Base-by-base conservation (phyloP, 2,113 vertebrate genomes). In the Microtus pennsylvanicus region DNA sequence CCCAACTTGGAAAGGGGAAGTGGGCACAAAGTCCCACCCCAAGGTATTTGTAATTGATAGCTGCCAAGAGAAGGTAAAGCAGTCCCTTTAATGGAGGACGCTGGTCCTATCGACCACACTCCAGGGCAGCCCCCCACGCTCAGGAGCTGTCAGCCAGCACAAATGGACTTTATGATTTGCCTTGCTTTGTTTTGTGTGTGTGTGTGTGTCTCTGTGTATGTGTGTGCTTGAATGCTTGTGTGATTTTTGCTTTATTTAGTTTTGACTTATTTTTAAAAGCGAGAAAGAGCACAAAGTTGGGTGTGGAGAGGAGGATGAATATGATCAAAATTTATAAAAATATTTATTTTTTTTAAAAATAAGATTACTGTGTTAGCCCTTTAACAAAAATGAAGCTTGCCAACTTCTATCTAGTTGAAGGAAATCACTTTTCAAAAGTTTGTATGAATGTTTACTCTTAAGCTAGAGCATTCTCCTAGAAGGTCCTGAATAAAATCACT, bases 401-500 rank as follows among this genome's bases (percentile, higher is more conserved):
- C 26, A 50, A 22, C 28, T 93, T 76, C 22, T 83, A 72, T 80
- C 63, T 69, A 80, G 24, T 7, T 42, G 69, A 72, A 61, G 35
- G n/a, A 90, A 55, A 69, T 92, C 76, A 94, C 42, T 93, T 45
- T 87, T 83, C 69, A 30, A 70, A 91, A 61, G 45, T 88, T 88
- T 88, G 2, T 63, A 47, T 12, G 5, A 85, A 58, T 38, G 33
- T 63, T 67, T 81, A 11, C 30, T 91, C 58, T 65, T 87, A 80
- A 90, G 61, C 74, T 67, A n/a, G 24, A 24, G 22, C 24, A 21
- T 92, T 96, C 19, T 80, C 65, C 38, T 47, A 90, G 70, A 50
- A 16, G 45, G 42, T 10, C 33, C 67, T 90, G 12, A 52, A 50
- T 38, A 21, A 69, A 80, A 75, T 30, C 52, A 14, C 83, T 92